These are phyloP conservation scores for Aurelia aurita DNA, from an alignment of 30 jellyfish, hydroid and myxozoan genomes.

Conservation along the genomic window DNA sequence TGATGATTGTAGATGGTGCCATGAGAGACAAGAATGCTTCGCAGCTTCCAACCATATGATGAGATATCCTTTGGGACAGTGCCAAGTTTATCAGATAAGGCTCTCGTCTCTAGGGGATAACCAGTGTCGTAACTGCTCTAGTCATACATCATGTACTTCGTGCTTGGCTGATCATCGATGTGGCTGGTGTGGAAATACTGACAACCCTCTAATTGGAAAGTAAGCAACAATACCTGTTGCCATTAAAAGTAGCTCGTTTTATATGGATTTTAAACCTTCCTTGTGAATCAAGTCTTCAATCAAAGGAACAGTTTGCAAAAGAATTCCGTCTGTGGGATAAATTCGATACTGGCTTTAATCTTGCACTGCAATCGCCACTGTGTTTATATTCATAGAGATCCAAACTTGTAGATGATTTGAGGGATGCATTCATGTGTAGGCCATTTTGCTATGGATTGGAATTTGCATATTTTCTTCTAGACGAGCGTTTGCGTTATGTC, in stretches of 20 bases:
- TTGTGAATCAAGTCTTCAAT: no score
- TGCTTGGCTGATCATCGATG: slow-evolving; percentile 85
- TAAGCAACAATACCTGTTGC: background rate
- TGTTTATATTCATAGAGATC: no score
- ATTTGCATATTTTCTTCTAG: no score
- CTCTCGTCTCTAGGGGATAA: background rate
- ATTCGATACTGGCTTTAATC: no score
- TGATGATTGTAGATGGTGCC: slow-evolving; percentile 74
- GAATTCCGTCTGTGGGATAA: no score
- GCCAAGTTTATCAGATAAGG: slow-evolving; percentile 33
- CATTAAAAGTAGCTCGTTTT: background rate
- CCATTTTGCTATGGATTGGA: no score
- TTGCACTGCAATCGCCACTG: no score
- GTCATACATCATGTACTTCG: slow-evolving; percentile 57
- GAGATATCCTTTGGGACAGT: slow-evolving; percentile 47
- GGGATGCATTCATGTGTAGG: no score
- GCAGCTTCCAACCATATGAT: slow-evolving; percentile 48
- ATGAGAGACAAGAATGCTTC: slow-evolving; percentile 61
- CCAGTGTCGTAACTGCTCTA: slow-evolving; percentile 65
- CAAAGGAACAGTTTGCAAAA: no score
- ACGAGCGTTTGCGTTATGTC: no score
- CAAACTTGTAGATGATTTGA: no score
- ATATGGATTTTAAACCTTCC: background rate
- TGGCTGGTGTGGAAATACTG: slow-evolving; percentile 88
- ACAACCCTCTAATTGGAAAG: slow-evolving; percentile 90